Conservation (phyloP, 2,113 vertebrate genomes). For the Eclectus roratus region DNA sequence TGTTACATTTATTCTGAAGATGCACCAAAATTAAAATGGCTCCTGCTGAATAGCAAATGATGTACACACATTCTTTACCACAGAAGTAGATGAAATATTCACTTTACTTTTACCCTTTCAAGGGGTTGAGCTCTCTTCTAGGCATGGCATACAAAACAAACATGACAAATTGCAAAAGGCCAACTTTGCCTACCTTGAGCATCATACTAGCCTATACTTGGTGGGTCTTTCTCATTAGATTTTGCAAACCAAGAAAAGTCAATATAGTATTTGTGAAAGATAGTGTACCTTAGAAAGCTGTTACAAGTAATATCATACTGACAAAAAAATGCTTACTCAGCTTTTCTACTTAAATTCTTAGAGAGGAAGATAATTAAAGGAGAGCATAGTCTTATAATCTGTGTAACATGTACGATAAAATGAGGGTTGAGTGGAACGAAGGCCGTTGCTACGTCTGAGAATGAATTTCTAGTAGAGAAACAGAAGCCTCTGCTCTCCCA, state of each 20-base stretch:
- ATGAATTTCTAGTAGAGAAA: background rate
- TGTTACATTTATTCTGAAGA: background rate
- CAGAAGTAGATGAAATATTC: background rate
- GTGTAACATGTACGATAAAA: background rate
- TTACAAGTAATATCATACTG: background rate
- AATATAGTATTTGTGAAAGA: background rate
- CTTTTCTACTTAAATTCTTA: background rate
- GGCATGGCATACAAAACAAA: background rate
- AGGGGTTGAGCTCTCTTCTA: background rate
- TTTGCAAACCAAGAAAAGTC: background rate
- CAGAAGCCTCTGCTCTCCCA: background rate
- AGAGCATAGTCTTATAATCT: background rate
- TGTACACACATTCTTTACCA: background rate
- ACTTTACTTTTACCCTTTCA: background rate
- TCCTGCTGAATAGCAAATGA: background rate
- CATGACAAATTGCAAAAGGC: background rate
- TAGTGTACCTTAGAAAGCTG: background rate
- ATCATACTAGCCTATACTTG: background rate
- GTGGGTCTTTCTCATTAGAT: background rate
- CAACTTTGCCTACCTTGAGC: background rate
- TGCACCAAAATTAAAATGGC: background rate
- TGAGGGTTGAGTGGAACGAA: background rate
- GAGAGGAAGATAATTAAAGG: background rate
- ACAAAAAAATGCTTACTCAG: background rate
- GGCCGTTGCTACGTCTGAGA: background rate